Conservation (phyloP, 2,888 invertebrate species). For the Sclerodermus sp. region DNA sequence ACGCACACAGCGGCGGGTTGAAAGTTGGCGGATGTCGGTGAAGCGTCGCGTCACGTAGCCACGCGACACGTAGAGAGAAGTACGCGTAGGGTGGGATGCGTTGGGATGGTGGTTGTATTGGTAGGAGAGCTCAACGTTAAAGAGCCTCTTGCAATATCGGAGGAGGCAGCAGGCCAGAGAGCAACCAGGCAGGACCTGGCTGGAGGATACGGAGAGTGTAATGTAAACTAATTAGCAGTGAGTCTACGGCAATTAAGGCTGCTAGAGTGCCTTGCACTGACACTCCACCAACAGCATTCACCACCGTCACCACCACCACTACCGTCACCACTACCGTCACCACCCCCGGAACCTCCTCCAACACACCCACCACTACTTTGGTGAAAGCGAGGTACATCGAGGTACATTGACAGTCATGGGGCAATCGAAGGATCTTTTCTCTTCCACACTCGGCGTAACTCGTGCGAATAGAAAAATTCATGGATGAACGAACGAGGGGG, state of each 20-base stretch:
- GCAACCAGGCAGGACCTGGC: constrained; percentile 32
- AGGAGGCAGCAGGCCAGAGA: constrained; percentile 28
- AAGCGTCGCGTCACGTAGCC: no score
- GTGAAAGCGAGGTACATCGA: no score
- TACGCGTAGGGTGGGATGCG: no score
- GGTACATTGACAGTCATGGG: no score
- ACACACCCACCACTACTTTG: background rate
- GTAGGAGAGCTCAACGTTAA: constrained; percentile 23
- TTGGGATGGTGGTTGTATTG: no score
- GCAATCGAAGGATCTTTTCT: no score
- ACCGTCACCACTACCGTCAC: constrained; percentile 10
- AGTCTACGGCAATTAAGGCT: constrained; percentile 55
- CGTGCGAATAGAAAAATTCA: no score
- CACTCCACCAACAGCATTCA: constrained; percentile 33
- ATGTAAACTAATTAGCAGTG: constrained; percentile 57
- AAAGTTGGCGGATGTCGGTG: no score
- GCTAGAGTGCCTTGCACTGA: constrained; percentile 51
- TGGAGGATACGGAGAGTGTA: constrained; percentile 50
- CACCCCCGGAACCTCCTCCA: background rate
- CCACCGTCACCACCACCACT: constrained; percentile 2
- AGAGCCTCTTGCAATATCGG: constrained; percentile 44
- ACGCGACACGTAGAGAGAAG: no score
- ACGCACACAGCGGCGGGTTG: no score
- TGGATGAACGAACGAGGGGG: no score
- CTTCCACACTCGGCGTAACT: no score